phyloP scores from a whole-genome alignment of 2,888 invertebrate species.

The Diaperis boleti region DNA sequence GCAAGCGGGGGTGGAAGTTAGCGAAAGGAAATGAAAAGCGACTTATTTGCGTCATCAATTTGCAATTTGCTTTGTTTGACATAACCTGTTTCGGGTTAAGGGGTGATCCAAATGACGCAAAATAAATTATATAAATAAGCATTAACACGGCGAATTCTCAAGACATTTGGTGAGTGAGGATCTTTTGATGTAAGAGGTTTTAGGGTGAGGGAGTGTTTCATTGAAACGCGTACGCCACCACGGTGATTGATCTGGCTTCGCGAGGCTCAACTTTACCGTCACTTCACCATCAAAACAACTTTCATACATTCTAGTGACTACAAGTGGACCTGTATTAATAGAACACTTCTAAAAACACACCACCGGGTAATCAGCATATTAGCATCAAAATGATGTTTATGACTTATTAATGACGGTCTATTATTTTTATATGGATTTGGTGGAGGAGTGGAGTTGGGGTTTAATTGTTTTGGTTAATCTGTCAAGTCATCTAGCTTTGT shows the following conservation, averaged over 20 bases:
- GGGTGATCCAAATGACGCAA: constrained; percentile 33
- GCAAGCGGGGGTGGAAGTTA: constrained; percentile 17
- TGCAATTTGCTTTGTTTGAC: constrained; percentile 33
- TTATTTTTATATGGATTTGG: too few species aligned
- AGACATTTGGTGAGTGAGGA: constrained; percentile 32
- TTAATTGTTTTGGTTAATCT: too few species aligned
- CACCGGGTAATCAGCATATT: constrained; percentile 44
- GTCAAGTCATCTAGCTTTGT: too few species aligned
- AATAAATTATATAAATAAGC: constrained; percentile 40
- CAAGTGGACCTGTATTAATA: constrained; percentile 46
- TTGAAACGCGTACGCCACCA: constrained; percentile 38
- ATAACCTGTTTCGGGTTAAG: constrained; percentile 31
- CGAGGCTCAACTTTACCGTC: constrained; percentile 36
- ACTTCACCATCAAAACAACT: constrained; percentile 46
- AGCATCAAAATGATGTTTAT: constrained; percentile 32
- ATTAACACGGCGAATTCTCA: constrained; percentile 34
- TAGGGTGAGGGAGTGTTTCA: constrained; percentile 35
- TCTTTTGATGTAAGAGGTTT: constrained; percentile 39
- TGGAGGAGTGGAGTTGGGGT: too few species aligned
- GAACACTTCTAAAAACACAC: constrained; percentile 40
- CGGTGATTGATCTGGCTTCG: constrained; percentile 43
- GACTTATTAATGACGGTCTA: too few species aligned
- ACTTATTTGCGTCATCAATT: constrained; percentile 32
- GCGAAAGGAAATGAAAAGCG: constrained; percentile 25
- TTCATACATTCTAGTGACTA: constrained; percentile 28